A percentile compares a stretch with the other conserved stretches of the same genome.
Conservation (phyloP, 2,113 vertebrate species). For the Ceyx cyanopectus region DNA sequence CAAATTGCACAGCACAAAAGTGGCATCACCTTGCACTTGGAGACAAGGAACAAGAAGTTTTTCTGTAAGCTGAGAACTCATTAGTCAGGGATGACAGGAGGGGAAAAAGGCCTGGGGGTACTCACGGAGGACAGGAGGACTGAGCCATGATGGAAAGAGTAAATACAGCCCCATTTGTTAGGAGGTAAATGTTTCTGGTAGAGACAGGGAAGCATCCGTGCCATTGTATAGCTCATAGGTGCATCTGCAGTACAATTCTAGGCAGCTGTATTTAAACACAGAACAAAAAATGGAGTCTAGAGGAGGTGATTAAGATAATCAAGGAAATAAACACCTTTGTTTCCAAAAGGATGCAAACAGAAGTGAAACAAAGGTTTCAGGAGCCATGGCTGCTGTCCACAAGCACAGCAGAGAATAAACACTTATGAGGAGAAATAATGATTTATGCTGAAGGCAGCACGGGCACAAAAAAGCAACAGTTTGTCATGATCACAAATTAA, state of each 20-base stretch:
- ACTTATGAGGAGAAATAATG: not conserved
- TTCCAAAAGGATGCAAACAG: not conserved
- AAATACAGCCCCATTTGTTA: not conserved
- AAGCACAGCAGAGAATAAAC: not conserved
- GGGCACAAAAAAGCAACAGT: not conserved
- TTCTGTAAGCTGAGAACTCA: constrained; percentile 1
- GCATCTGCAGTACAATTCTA: not conserved
- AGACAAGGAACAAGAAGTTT: not conserved
- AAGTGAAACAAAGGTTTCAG: not conserved
- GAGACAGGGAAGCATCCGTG: not conserved
- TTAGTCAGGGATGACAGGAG: constrained; percentile 29
- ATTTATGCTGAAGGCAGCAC: not conserved
- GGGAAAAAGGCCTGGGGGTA: not conserved
- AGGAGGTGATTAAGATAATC: not conserved
- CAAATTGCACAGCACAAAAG: constrained; percentile 8
- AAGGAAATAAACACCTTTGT: not conserved
- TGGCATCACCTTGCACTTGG: not conserved
- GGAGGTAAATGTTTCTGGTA: not conserved
- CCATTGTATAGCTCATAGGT: not conserved
- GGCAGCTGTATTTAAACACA: not conserved
- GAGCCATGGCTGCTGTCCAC: not conserved
- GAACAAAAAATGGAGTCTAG: not conserved
- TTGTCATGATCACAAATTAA: not conserved
- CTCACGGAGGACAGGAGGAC: not conserved
- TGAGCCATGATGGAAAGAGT: not conserved